Evolutionary conservation across 1,140 invertebrate genomes (phyloP), one percentile per base, ranked within the genome.

Genomic region (Drosophila lacteicornis): DNA sequence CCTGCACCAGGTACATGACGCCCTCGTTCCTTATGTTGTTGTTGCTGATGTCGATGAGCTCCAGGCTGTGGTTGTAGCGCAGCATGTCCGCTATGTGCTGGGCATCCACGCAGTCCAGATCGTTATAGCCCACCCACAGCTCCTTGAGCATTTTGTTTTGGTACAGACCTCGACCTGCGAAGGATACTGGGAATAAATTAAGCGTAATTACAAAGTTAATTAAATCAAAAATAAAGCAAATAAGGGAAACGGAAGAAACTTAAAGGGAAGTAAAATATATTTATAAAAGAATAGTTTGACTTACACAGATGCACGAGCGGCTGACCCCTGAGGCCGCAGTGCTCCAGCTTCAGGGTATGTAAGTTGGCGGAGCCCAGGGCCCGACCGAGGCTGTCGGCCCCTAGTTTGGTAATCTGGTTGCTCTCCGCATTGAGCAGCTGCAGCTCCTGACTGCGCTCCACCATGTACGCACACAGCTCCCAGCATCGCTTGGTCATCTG

Each of bases 41-140:
- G 91, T 97, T 96, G 87, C 96, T 96, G 50, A 94, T 94, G 92
- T 98, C 97, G 30, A 98, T 92, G 27, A 98, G 93, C 84, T 97
- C 95, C 73, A 98, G 93, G 50, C 94, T 94, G 55, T 94, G 94
- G 92, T 97, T 97, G 70, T 94, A 93, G 66, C 94, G 94, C 57
- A 97, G 93, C 78, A 97, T 93, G 46, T 95, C 94, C 46, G 95
- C 96, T 42, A 98, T 93, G 74, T 97, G 96, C 77, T 95, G 94
- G 15, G 96, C 97, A 94, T 98, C 97, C 62, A 94, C 93, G 33
- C 95, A 93, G 71, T 95, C 94, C 63, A 98, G 93, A 79, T 95
- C 94, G 91, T 98, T 98, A 91, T 98, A 97, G 57, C 96, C 96
- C 74, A 98, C 93, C 82, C 97, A 96, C 53, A 98, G 93, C 93